Evolutionary conservation across 2,797 vertebrate species (phyloP).

Genomic region (Lemur catta): DNA sequence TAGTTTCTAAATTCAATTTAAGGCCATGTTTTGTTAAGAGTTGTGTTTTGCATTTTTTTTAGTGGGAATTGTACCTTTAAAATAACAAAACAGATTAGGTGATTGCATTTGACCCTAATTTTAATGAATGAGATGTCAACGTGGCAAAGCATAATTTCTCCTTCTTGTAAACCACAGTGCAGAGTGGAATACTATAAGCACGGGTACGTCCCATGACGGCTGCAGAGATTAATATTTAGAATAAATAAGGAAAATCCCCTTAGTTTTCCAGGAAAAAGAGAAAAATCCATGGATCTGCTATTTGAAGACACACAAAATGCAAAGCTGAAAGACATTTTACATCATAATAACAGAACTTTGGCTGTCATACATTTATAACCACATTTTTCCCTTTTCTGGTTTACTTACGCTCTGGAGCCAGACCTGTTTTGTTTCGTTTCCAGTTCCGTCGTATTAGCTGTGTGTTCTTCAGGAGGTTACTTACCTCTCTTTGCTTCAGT

Average conservation of each 20-base stretch:
- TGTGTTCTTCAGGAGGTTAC: not conserved
- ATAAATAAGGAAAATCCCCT: conserved; percentile 1
- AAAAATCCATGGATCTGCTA: not conserved
- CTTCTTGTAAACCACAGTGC: conserved; percentile 23
- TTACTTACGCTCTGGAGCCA: conserved; percentile 55
- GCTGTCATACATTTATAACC: not conserved
- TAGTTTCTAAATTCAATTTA: conserved; percentile 18
- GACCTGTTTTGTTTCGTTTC: not conserved
- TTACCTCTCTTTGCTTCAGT: conserved; percentile 37
- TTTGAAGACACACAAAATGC: conserved; percentile 22
- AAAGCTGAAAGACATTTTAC: conserved; percentile 22
- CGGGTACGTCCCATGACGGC: not conserved
- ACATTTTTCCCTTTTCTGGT: not conserved
- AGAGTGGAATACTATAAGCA: conserved; percentile 27
- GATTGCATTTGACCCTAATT: conserved; percentile 21
- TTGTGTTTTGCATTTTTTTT: conserved; percentile 28
- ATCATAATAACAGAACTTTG: not conserved
- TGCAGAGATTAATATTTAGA: conserved; percentile 4
- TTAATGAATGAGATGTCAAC: conserved; percentile 53
- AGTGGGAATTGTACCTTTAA: not conserved
- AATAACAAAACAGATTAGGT: conserved; percentile 15
- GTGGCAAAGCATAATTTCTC: not conserved
- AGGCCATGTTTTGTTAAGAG: not conserved
- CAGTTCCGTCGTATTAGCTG: not conserved
- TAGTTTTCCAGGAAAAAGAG: conserved; percentile 15